These are phyloP conservation scores for Cheumatopsyche charites DNA, from an alignment of 1,140 invertebrate species.

Conservation along the genomic window DNA sequence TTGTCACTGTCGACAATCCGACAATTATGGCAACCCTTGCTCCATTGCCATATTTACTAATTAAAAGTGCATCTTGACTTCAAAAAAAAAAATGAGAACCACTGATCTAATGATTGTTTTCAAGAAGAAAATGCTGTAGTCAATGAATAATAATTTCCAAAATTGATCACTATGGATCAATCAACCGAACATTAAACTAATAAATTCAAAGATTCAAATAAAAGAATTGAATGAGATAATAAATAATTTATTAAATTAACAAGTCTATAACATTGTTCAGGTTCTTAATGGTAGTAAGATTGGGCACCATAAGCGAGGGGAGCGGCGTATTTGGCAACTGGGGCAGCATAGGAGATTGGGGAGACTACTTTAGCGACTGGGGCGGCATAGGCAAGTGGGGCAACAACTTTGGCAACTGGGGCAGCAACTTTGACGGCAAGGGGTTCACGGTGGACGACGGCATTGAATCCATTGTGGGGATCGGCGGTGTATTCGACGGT, in stretches of 20 bases:
- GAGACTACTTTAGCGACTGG: constrained; percentile 34
- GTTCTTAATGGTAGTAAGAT: constrained; percentile 43
- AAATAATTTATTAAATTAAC: constrained; percentile 28
- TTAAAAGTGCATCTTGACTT: too few species aligned
- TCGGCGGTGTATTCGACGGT: constrained; percentile 67
- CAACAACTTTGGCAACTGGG: constrained; percentile 37
- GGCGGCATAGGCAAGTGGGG: constrained; percentile 38
- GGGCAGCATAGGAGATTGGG: constrained; percentile 43
- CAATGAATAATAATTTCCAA: too few species aligned
- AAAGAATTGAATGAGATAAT: constrained; percentile 17
- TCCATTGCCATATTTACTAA: too few species aligned
- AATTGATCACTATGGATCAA: too few species aligned
- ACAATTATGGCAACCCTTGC: too few species aligned
- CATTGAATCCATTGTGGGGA: constrained; percentile 61
- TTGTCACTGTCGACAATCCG: too few species aligned
- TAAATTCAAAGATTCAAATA: too few species aligned
- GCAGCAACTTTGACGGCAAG: constrained; percentile 50
- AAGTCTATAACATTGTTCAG: neutral
- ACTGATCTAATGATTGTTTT: too few species aligned
- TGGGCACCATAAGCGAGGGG: constrained; percentile 45
- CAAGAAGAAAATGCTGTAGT: too few species aligned
- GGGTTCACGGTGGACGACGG: constrained; percentile 55
- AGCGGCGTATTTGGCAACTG: constrained; percentile 39
- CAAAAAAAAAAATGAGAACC: too few species aligned
- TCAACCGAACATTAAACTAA: too few species aligned